Evolutionary conservation across 1,140 invertebrate genomes (phyloP).

Genomic region (Heliothis virescens): DNA sequence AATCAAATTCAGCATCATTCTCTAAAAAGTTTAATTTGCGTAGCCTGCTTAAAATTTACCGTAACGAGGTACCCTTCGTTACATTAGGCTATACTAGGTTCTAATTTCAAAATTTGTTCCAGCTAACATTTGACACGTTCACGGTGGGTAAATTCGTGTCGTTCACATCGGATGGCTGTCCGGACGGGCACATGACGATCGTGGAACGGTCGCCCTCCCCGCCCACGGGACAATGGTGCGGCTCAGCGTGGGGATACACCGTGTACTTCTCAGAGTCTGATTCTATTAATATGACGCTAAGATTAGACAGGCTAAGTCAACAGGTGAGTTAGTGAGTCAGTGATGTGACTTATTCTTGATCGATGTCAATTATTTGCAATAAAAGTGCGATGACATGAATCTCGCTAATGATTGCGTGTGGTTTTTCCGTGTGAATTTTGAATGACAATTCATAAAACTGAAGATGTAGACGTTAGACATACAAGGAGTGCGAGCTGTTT

Average conservation of each 20-base stretch:
- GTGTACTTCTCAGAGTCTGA: constrained; percentile 94
- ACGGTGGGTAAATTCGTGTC: constrained; percentile 91
- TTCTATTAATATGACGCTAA: constrained; percentile 91
- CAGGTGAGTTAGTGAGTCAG: constrained; percentile 88
- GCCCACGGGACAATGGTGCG: constrained; percentile 94
- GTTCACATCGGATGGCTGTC: constrained; percentile 92
- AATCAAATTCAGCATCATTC: no score
- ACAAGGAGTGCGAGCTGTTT: no score
- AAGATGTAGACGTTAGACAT: no score
- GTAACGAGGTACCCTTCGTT: neutral
- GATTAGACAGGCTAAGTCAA: constrained; percentile 90
- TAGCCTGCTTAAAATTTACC: neutral
- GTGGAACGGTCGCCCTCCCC: constrained; percentile 90
- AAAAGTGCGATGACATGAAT: neutral
- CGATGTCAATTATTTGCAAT: neutral
- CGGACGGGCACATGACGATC: constrained; percentile 93
- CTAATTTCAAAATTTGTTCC: constrained; percentile 58
- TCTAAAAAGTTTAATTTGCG: neutral
- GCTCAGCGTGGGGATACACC: constrained; percentile 93
- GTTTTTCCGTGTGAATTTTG: no score
- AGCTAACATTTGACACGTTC: constrained; percentile 92
- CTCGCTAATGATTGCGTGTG: no score
- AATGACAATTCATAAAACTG: no score
- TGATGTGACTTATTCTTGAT: neutral
- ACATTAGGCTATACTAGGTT: neutral